These are phyloP conservation scores for Botrylloides violaceus DNA, from an alignment of 23 tunicate genomes.

Conservation along the genomic window DNA sequence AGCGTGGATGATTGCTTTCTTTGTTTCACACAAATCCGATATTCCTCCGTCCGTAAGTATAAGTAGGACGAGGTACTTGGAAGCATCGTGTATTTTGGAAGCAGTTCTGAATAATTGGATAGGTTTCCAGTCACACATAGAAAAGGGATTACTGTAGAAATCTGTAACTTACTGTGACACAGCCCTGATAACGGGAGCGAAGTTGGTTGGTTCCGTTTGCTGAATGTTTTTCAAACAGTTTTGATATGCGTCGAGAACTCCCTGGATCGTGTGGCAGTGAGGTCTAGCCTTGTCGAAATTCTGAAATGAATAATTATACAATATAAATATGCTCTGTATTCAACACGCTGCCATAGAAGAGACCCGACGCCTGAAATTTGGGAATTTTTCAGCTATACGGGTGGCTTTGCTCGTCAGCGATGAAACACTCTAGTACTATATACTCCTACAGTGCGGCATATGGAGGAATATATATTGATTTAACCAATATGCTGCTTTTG, in stretches of 20 bases:
- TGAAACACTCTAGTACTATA: too few relatives aligned
- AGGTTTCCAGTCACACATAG: background rate
- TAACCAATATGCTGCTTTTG: too few relatives aligned
- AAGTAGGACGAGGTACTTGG: conserved; percentile 65
- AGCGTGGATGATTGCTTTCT: conserved; percentile 75
- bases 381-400: too few relatives aligned
- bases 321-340: too few relatives aligned
- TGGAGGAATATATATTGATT: too few relatives aligned
- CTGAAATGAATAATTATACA: too few relatives aligned
- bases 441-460: too few relatives aligned
- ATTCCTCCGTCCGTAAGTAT: conserved; percentile 94
- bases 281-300: conserved; percentile 74
- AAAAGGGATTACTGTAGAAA: background rate
- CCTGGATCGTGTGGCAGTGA: conserved; percentile 65
- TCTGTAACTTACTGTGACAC: conserved; percentile 45
- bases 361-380: too few relatives aligned
- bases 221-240: conserved; percentile 63
- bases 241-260: conserved; percentile 85
- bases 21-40: conserved; percentile 88
- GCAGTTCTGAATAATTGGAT: conserved; percentile 7
- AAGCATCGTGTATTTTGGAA: conserved; percentile 11
- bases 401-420: too few relatives aligned
- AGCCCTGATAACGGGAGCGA: conserved; percentile 76
- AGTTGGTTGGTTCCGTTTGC: conserved; percentile 82
- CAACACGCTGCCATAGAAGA: too few relatives aligned